These are phyloP conservation scores for Leptinotarsa tumamoca DNA, from an alignment of 2,888 invertebrate genomes.

Conservation along the genomic window DNA sequence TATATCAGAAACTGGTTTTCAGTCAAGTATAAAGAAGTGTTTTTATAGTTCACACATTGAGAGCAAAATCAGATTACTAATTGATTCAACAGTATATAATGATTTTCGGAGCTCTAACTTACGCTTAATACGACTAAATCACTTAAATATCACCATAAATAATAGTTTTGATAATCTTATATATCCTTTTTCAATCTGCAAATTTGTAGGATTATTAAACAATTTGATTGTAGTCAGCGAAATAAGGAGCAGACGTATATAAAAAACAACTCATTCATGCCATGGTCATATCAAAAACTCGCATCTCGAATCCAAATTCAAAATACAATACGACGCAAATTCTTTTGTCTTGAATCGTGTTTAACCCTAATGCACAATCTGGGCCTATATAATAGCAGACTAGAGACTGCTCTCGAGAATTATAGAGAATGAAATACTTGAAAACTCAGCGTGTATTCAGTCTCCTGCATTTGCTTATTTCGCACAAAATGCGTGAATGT, in stretches of 20 bases:
- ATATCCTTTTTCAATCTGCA: background rate
- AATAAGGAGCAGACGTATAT: constrained; percentile 4
- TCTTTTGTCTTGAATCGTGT: constrained; percentile 58
- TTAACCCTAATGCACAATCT: constrained; percentile 59
- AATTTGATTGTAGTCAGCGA: background rate
- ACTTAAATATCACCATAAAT: too few relatives aligned
- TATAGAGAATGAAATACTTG: constrained; percentile 45
- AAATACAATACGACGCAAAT: constrained; percentile 57
- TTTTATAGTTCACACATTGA: too few relatives aligned
- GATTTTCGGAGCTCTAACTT: too few relatives aligned
- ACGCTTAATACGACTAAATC: too few relatives aligned
- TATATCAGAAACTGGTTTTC: too few relatives aligned
- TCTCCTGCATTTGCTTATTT: constrained; percentile 51
- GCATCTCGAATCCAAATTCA: constrained; percentile 42
- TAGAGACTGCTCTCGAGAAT: constrained; percentile 41
- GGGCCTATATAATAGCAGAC: constrained; percentile 43
- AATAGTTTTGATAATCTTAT: background rate
- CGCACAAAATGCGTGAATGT: constrained; percentile 61
- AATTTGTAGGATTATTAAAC: background rate
- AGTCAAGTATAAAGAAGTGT: too few relatives aligned
- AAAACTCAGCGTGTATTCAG: constrained; percentile 40
- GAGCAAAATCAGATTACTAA: too few relatives aligned
- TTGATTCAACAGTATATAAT: too few relatives aligned
- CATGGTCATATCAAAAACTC: constrained; percentile 35
- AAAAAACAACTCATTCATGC: constrained; percentile 26